Evolutionary conservation across 2,797 vertebrate species (phyloP), one percentile per base, ranked within the genome.

Genomic region (Chelon auratus): DNA sequence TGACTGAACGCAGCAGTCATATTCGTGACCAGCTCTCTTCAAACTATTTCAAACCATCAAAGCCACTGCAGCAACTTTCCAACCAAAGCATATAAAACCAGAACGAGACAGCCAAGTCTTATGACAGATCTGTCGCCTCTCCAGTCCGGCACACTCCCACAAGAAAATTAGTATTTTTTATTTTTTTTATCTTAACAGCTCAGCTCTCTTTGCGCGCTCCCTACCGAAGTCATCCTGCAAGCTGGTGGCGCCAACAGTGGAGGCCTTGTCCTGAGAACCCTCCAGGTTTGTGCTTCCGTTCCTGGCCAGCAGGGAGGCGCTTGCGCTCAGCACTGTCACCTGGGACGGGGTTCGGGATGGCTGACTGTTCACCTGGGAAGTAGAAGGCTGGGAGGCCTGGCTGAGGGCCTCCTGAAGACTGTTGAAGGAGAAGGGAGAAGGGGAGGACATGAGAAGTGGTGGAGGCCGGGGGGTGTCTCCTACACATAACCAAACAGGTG

Each of bases 261-360:
- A 95, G 85, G 96, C 97, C 95, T 95, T 95, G 95, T 97, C 97
- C 95, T 95, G 97, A 94, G 96, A 95, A 58, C 96, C 96, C 93
- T 99, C 98, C 95, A 99, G 95, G 93, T 97, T 96, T 86, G 95
- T 93, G 96, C 97, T 99, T 95, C 97, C 98, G 87, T 97, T 98
- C 97, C 97, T 99, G 97, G 97, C 97, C 98, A 99, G 97, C 97
- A 99, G 97, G 96, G 97, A 97, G 93, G 97, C 91, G 87, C 97
- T 98, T 90, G 97, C 93, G 88, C 97, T 96, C 93, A 97, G 96
- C 94, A 97, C 96, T 85, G 97, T 96, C 90, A 97, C 96, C 95
- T 98, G 97, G 93, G 96, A 96, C 72, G 95, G 95, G 92, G 97
- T 96, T 77, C 96, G 88, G 93, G 97, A 96, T 39, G 97, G 95